These are phyloP conservation scores for Microtus richardsoni DNA, from an alignment of 2,113 vertebrate genomes.

Conservation along the genomic window DNA sequence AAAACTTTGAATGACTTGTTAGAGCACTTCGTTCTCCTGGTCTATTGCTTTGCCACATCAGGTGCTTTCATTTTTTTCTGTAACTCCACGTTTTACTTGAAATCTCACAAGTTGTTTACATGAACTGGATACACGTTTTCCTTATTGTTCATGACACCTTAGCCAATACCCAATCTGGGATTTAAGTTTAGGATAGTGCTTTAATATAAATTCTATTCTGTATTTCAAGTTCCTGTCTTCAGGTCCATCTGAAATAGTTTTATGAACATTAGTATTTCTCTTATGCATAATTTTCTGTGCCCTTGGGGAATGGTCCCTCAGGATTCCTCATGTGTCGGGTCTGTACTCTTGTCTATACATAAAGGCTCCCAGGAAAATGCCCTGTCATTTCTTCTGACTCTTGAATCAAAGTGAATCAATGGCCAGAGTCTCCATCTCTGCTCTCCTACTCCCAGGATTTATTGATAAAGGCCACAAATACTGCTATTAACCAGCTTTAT, in stretches of 20 bases:
- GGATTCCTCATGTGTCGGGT: background rate
- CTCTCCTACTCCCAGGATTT: background rate
- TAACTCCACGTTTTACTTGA: background rate
- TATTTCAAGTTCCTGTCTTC: background rate
- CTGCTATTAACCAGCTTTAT: background rate
- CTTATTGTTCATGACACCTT: too few relatives aligned
- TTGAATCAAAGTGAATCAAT: background rate
- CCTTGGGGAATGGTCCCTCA: rapidly evolving
- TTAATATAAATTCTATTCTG: background rate
- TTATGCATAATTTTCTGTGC: background rate
- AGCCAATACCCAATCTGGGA: background rate
- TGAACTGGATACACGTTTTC: background rate
- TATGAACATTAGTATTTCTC: background rate
- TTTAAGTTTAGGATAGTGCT: background rate
- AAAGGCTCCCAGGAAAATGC: background rate
- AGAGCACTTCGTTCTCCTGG: background rate
- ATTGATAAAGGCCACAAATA: background rate
- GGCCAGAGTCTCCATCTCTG: background rate
- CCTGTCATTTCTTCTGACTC: background rate
- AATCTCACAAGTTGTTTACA: background rate
- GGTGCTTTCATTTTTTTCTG: background rate
- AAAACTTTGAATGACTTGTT: background rate
- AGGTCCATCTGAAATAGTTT: background rate
- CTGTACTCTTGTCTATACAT: background rate
- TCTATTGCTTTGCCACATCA: background rate